phyloP scores from a whole-genome alignment of 1,140 invertebrate species.

The Hydropsyche tenuis region DNA sequence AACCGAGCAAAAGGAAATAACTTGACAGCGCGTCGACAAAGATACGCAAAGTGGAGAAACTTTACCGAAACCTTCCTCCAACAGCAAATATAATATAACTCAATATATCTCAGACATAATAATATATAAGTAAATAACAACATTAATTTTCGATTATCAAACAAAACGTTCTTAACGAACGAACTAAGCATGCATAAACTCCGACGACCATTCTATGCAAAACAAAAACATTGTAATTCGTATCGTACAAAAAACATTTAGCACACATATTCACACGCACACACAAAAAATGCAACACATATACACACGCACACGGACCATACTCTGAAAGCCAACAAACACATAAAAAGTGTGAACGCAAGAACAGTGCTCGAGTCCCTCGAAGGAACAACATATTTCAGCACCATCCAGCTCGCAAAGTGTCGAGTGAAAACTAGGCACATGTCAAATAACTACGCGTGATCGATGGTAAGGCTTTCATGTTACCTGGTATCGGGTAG shows the following conservation, averaged over 20 bases:
- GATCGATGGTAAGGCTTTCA: conserved; percentile 6
- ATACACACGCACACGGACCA: neutral
- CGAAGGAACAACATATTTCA: too few species aligned
- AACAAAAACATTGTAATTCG: conserved; percentile 7
- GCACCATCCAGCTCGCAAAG: neutral
- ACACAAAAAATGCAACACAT: conserved; percentile 3
- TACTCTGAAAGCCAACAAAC: neutral
- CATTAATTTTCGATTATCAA: too few species aligned
- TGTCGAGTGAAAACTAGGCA: neutral
- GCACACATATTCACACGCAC: neutral
- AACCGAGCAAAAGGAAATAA: conserved; percentile 1
- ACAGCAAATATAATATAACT: neutral
- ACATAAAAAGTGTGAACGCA: too few species aligned
- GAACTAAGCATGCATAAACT: too few species aligned
- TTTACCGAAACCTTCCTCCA: neutral
- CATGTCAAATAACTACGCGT: neutral
- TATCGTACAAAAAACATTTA: neutral
- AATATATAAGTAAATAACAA: neutral
- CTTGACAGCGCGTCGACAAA: neutral
- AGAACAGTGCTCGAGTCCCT: too few species aligned
- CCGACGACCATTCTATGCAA: too few species aligned
- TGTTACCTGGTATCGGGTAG: conserved; percentile 75
- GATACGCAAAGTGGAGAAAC: conserved; percentile 3
- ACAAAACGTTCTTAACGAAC: too few species aligned
- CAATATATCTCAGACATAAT: neutral